Conservation (phyloP, 2,888 invertebrate genomes). For the Tortrix viridana region DNA sequence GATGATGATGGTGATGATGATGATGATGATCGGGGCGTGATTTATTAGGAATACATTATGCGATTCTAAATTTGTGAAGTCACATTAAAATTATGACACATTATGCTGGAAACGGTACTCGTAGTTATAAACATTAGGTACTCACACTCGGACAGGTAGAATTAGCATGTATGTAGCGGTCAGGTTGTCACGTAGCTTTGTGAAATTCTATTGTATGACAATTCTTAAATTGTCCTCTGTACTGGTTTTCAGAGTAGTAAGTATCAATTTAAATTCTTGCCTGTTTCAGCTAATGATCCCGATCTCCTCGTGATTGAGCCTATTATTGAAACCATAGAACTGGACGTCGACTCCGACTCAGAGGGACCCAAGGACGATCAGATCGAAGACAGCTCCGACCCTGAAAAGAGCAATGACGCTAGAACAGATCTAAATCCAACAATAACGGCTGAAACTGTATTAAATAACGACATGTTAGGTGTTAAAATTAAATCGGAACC, state of each 20-base stretch:
- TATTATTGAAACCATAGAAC: conserved; percentile 64
- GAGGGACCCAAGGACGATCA: conserved; percentile 41
- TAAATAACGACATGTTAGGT: conserved; percentile 1
- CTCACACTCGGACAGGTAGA: too few relatives aligned
- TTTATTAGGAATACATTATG: too few relatives aligned
- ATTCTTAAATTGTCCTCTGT: too few relatives aligned
- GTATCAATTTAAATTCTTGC: not conserved
- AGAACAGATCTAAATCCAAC: conserved; percentile 8
- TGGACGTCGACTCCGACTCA: conserved; percentile 55
- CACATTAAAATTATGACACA: too few relatives aligned
- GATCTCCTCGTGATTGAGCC: conserved; percentile 65
- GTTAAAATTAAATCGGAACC: conserved; percentile 37
- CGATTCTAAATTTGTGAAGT: too few relatives aligned
- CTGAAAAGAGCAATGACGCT: conserved; percentile 38
- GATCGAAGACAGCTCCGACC: conserved; percentile 16
- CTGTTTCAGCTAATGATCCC: conserved; percentile 54
- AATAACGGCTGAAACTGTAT: conserved; percentile 36
- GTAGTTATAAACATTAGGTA: too few relatives aligned
- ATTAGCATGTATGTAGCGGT: too few relatives aligned
- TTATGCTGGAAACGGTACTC: too few relatives aligned
- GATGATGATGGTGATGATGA: too few relatives aligned
- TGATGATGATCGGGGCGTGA: too few relatives aligned
- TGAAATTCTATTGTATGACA: not conserved
- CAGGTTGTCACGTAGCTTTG: too few relatives aligned
- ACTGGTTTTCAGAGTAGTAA: too few relatives aligned